A percentile compares a stretch with the other conserved stretches of the same genome.
Conservation (phyloP, 2,113 vertebrate genomes). For the human (Homo sapiens) region GRCh38 chr15:49076501-49077000, state of each 20-base stretch:
- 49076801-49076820: neutral
- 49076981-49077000: neutral
- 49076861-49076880: neutral
- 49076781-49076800: neutral
- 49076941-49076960: neutral
- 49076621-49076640: neutral
- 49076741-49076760: neutral
- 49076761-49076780: neutral
- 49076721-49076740: neutral
- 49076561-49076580: neutral
- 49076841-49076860: neutral
- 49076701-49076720: neutral
- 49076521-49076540: neutral
- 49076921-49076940: neutral
- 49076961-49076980: neutral
- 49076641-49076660: neutral
- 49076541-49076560: neutral
- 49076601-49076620: neutral
- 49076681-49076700: neutral
- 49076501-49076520: neutral
- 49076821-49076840: neutral
- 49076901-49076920: neutral
- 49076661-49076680: neutral
- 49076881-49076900: neutral
- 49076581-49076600: neutral